Percentiles rank a stretch among this genome's conserved stretches.
phyloP scores from a whole-genome alignment of 2,888 invertebrate genomes.

The Aphidius colemani region DNA sequence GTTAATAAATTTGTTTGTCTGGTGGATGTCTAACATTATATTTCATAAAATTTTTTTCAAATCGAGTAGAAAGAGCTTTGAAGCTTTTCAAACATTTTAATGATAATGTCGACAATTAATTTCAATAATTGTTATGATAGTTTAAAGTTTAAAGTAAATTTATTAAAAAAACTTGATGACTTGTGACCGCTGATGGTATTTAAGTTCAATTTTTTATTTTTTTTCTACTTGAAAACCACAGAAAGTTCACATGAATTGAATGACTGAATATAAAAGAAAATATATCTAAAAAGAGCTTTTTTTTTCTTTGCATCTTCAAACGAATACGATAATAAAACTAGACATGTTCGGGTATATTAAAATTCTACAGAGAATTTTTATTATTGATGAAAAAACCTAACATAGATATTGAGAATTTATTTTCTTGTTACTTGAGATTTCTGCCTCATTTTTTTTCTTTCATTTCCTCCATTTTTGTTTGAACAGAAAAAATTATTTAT shows the following conservation, averaged over 20 bases:
- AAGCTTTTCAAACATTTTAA: too few species aligned
- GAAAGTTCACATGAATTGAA: not conserved
- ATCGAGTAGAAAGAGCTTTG: not conserved
- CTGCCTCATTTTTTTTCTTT: not conserved
- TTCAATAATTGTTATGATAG: not conserved
- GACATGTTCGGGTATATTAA: too few species aligned
- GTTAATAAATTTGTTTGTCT: not conserved
- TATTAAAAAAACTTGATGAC: constrained; percentile 23
- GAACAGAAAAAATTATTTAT: not conserved
- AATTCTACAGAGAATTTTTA: too few species aligned
- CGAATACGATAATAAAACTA: not conserved
- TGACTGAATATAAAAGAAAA: not conserved
- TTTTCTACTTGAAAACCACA: not conserved
- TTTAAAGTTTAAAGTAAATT: constrained; percentile 6
- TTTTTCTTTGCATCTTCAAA: constrained; percentile 3
- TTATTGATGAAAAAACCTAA: too few species aligned
- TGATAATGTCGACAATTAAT: not conserved
- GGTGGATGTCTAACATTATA: not conserved
- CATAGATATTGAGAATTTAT: too few species aligned
- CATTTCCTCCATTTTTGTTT: not conserved
- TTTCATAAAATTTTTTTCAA: too few species aligned
- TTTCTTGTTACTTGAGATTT: too few species aligned
- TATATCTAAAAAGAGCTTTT: not conserved
- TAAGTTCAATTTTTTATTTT: not conserved
- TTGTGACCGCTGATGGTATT: constrained; percentile 23